Base-by-base conservation (phyloP, 2,888 invertebrate genomes). In the Parapristionchus giblindavisi region DNA sequence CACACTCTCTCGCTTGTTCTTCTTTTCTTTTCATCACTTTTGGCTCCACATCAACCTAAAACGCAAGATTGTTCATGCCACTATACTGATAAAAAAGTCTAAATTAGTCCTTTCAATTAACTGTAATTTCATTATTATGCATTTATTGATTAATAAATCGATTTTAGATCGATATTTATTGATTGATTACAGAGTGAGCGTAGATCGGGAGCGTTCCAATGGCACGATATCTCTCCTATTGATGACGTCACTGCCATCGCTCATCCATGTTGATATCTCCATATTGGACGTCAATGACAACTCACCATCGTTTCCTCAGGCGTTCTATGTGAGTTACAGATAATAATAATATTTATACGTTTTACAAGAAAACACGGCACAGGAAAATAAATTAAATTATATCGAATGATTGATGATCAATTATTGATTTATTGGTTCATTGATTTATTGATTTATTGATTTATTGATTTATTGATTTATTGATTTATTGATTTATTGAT, bases 251-350 rank as follows among this genome's bases (percentile, higher is more conserved):
- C 66, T 51, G 24, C 66, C 66, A 6, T 66, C 66, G 14, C 48
- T 66, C 32, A 66, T 36, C 32, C 48, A 66, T 29, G n/a, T 51
- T 34, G 17, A 21, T 29, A 51, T 66, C 4, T 36, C 48, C n/a
- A 43, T 66, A 21, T 32, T 66, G 48, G 66, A 66, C n/a, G 61
- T 61, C 14, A 61, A 61, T 24, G 61, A 61, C 61, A 61, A 61
- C 29, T 17, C 27, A 6, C 61, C 61, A 11, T 29, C 34, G 6
- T 61, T 61, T 24, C 61, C 61, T 6, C 14, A 11, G 8, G 14
- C 36, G 8, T 61, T 61, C 61, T 61, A 61, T 24, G 61, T 61
- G 34, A 17, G 61, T 61, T 17, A 8, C 8, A 14, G 43, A 43
- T 43, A 14, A 14, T 43, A 8, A 43, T 58, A 21, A 58, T n/a